Evolutionary conservation across 2,797 vertebrate species (phyloP).

Genomic region (Neosilurus mollespiculum): DNA sequence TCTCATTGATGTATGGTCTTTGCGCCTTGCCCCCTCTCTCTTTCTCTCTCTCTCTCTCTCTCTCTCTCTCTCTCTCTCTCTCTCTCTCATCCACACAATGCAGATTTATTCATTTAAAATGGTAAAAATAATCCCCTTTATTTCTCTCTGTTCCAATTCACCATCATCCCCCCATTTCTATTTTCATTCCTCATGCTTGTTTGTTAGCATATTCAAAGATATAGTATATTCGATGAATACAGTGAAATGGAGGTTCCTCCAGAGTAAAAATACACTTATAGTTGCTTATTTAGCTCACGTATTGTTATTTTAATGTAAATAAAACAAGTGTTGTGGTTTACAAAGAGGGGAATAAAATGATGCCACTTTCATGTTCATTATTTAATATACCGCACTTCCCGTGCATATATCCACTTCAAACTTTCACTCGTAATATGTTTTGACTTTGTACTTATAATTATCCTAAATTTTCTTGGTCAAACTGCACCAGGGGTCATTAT

Average conservation of each 20-base stretch:
- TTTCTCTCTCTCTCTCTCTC: conserved; percentile 40
- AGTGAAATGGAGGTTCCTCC: conserved; percentile 18
- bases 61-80: not conserved
- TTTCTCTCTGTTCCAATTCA: conserved; percentile 13
- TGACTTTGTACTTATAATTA: not conserved
- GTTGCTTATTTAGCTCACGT: not conserved
- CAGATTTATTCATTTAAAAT: conserved; percentile 68
- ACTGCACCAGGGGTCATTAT: not conserved
- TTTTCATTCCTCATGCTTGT: conserved; percentile 17
- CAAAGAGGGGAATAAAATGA: not conserved
- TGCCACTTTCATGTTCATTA: not conserved
- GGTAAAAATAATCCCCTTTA: conserved; percentile 69
- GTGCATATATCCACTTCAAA: not conserved
- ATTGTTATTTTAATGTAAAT: not conserved
- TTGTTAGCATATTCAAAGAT: not conserved
- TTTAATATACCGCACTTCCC: not conserved
- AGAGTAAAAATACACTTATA: not conserved
- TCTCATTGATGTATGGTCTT: conserved; percentile 29
- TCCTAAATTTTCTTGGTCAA: not conserved
- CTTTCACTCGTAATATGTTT: not conserved
- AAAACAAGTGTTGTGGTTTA: not conserved
- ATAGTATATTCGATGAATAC: not conserved
- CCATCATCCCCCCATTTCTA: conserved; percentile 31
- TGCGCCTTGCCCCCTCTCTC: conserved; percentile 18
- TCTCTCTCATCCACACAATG: conserved; percentile 53